Conservation (phyloP, 2,113 vertebrate genomes). For the Brachypodius melanocephalos region DNA sequence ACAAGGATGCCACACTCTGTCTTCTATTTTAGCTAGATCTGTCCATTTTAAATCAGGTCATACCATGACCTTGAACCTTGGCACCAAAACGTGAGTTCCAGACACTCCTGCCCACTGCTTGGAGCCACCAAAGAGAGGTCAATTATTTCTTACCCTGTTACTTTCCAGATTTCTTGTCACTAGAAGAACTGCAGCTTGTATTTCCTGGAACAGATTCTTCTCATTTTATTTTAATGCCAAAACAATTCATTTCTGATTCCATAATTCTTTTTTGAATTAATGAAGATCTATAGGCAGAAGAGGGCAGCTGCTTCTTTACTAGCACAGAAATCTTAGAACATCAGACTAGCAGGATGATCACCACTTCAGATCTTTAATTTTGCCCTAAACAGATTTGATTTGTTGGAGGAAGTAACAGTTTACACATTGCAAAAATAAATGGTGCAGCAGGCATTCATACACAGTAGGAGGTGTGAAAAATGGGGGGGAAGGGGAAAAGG, state of each 20-base stretch:
- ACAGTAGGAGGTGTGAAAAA: constrained; percentile 72
- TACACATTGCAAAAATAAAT: constrained; percentile 64
- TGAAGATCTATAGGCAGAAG: constrained; percentile 10
- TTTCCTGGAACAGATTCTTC: constrained; percentile 6
- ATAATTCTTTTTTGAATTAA: neutral
- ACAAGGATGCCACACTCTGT: neutral
- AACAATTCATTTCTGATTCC: constrained; percentile 34
- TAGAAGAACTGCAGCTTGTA: neutral
- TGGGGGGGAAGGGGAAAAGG: neutral
- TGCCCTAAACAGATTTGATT: constrained; percentile 53
- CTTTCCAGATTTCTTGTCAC: neutral
- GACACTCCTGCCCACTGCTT: neutral
- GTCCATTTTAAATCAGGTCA: neutral
- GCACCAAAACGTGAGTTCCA: constrained; percentile 22
- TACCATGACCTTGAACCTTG: constrained; percentile 41
- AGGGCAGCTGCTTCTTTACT: neutral
- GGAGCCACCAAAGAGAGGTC: constrained; percentile 1
- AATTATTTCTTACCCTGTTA: neutral
- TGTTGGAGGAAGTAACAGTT: constrained; percentile 69
- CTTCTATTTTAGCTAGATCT: constrained; percentile 6
- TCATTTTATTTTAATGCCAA: constrained; percentile 18
- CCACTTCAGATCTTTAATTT: constrained; percentile 48
- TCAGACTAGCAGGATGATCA: constrained; percentile 15
- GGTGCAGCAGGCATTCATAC: constrained; percentile 29
- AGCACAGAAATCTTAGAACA: constrained; percentile 29